Evolutionary conservation across 2,888 invertebrate genomes (phyloP), one percentile per base, ranked within the genome.

Genomic region (Acronicta alni): DNA sequence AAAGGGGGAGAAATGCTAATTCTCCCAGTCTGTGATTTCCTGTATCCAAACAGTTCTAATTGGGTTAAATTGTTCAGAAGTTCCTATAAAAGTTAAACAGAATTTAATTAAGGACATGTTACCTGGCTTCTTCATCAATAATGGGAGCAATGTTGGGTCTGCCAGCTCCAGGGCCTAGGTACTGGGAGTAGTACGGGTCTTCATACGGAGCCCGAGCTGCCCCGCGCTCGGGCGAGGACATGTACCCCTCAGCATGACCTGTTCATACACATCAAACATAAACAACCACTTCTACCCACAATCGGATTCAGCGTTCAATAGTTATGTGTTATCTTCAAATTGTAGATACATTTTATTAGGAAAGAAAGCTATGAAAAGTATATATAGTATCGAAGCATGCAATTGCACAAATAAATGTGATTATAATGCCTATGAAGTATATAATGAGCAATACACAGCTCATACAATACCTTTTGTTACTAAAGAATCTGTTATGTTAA

Each of bases 91-190:
- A 26, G 7, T 8, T 26, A 9, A 1, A 12, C 2, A 12, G 16
- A 8, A 2, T 0, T 0, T 23, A 2, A 43, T 23, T 7, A 44
- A 30, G 2, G n/a, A n/a, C 10, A 12, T 18, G 15, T 35, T 92
- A 97, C 97, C 96, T 96, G 61, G 97, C 95, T 92, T 98, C 98
- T 87, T 98, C 98, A 83, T 98, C 98, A 74, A 99, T 98, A 58
- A 98, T 97, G 5, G 98, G 98, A 8, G 98, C 97, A 64, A 98
- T 98, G 44, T 95, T 95, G 3, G 95, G 91, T 32, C 95, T 87
- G 7, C 96, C 96, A 7, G 96, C 96, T 7, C 97, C 96, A 37
- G 97, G 90, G 0, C 96, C 95, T 17, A 96, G 90, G 84, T 97
- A 98, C 84, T 97, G 97, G 49, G 97, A 96, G 82, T 98, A 98